Percentiles rank a stretch among this genome's conserved stretches.
Evolutionary conservation across 2,797 vertebrate species (phyloP).

Genomic region (Emys orbicularis): DNA sequence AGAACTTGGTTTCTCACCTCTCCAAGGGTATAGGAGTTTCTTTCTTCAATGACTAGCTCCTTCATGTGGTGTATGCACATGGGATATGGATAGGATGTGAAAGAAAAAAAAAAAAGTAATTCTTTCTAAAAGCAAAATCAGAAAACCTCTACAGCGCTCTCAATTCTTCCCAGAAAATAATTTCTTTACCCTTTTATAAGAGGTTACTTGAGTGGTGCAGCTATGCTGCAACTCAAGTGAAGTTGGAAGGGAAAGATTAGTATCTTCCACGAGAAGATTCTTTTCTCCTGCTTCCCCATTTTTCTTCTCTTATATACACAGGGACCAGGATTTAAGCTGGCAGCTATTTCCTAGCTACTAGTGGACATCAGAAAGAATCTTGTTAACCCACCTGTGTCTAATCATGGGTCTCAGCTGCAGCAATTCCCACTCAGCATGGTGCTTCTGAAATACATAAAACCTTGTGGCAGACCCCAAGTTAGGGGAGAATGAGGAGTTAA

Average conservation of each 20-base stretch:
- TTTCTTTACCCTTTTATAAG: not conserved
- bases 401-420: not conserved
- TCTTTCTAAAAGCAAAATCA: not conserved
- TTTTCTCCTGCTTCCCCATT: not conserved
- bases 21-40: not conserved
- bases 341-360: not conserved
- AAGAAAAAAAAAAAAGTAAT: not conserved
- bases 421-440: not conserved
- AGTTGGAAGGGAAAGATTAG: not conserved
- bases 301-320: not conserved
- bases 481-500: not conserved
- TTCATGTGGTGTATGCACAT: not conserved
- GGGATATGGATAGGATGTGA: not conserved
- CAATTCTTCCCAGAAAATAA: not conserved
- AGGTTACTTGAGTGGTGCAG: not conserved
- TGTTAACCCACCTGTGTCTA: not conserved
- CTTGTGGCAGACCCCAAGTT: not conserved
- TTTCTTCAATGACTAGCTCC: not conserved
- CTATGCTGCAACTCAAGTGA: not conserved
- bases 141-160: not conserved
- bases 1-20: not conserved
- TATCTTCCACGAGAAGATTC: not conserved
- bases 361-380: not conserved
- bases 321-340: not conserved
- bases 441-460: not conserved